Evolutionary conservation across 23 tunicate species (phyloP).

Genomic region (Halocynthia aurantium): DNA sequence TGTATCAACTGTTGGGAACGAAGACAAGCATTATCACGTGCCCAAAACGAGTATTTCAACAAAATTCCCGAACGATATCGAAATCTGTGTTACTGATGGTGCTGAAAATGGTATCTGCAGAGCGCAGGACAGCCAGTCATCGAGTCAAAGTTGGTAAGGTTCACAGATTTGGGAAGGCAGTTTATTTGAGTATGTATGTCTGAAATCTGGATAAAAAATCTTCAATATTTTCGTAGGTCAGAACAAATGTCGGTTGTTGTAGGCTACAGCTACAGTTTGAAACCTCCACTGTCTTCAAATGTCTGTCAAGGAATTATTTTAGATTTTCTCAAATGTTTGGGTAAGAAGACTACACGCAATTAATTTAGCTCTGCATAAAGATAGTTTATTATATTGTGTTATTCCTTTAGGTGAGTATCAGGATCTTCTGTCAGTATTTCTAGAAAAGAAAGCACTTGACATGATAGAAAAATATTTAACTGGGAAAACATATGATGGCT

Average conservation of each 20-base stretch:
- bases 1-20: no score
- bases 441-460: conserved; percentile 46
- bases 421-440: conserved; percentile 60
- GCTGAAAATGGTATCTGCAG: no score
- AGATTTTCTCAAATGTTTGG: conserved; percentile 43
- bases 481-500: conserved; percentile 34
- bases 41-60: no score
- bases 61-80: no score
- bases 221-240: conserved; percentile 26
- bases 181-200: neutral
- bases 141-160: no score
- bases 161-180: no score
- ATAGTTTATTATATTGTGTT: no score
- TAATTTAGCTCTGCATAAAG: no score
- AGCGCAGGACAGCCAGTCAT: no score
- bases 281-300: conserved; percentile 42
- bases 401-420: conserved; percentile 63
- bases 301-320: conserved; percentile 50
- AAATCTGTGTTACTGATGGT: no score
- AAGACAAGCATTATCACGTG: no score
- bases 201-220: neutral
- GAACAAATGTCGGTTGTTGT: conserved; percentile 61
- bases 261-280: conserved; percentile 59
- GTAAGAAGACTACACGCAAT: conserved; percentile 3
- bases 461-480: conserved; percentile 42